Conservation (phyloP, 2,113 vertebrate genomes). For the Colinus virginianus region DNA sequence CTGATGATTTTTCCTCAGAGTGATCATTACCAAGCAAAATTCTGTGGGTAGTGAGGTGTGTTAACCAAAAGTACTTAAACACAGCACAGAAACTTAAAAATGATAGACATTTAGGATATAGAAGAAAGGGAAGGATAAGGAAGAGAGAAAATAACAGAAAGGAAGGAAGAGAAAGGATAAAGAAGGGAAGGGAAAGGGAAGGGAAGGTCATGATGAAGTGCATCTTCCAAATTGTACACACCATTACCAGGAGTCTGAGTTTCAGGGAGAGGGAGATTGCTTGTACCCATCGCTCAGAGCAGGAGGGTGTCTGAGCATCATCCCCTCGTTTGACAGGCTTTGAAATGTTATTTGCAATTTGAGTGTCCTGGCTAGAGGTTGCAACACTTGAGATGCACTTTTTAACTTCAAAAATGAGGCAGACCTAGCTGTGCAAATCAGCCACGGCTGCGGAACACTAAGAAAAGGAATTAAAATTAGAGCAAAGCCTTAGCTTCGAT, state of each 20-base stretch:
- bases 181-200: not conserved
- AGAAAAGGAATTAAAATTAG: slow-evolving; percentile 52
- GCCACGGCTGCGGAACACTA: slow-evolving; percentile 41
- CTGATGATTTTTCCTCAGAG: not conserved
- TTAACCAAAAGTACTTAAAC: not conserved
- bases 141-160: not conserved
- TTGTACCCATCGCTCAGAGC: not conserved
- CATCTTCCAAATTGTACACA: not conserved
- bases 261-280: not conserved
- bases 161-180: too few species aligned
- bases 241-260: not conserved
- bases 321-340: not conserved
- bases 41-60: not conserved
- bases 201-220: not conserved
- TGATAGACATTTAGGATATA: not conserved
- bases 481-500: slow-evolving; percentile 47
- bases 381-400: slow-evolving; percentile 19
- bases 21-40: not conserved
- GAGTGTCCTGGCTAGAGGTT: not conserved
- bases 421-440: slow-evolving; percentile 39
- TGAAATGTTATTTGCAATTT: not conserved
- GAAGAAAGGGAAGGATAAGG: not conserved
- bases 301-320: not conserved
- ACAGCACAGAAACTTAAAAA: not conserved
- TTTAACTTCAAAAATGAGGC: slow-evolving; percentile 38